phyloP scores from a whole-genome alignment of 64 coral and sea anemone genomes.

The Catalaphyllia jardinei region DNA sequence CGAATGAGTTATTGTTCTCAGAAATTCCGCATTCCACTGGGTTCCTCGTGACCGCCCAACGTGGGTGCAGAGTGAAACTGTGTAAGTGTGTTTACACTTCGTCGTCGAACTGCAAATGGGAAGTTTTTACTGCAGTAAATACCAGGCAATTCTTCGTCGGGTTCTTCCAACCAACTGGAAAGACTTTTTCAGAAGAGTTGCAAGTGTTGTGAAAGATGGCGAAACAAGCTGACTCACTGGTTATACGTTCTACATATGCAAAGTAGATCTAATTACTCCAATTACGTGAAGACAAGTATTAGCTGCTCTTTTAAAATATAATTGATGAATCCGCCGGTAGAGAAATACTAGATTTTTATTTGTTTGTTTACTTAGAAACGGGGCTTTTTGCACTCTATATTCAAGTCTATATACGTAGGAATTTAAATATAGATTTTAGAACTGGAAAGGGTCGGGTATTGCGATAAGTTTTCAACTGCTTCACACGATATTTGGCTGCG shows the following conservation, averaged over 20 bases:
- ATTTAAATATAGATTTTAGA: conserved; percentile 15
- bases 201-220: neutral
- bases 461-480: neutral
- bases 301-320: neutral
- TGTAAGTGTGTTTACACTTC: conserved; percentile 25
- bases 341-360: conserved; percentile 40
- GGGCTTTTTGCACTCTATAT: neutral
- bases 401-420: neutral
- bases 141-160: neutral
- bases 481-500: neutral
- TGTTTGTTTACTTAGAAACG: conserved; percentile 54
- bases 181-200: neutral
- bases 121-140: neutral
- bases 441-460: neutral
- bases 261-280: conserved; percentile 1
- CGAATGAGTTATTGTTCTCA: conserved; percentile 13
- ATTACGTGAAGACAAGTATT: conserved; percentile 40
- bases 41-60: neutral
- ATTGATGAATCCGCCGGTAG: conserved; percentile 31
- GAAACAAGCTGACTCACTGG: conserved; percentile 8
- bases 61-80: neutral
- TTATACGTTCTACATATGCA: neutral
- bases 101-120: neutral
- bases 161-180: neutral
- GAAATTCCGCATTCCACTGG: conserved; percentile 42